Evolutionary conservation across 2,888 invertebrate genomes (phyloP).

Genomic region (Chaetogeoica ovagalla): DNA sequence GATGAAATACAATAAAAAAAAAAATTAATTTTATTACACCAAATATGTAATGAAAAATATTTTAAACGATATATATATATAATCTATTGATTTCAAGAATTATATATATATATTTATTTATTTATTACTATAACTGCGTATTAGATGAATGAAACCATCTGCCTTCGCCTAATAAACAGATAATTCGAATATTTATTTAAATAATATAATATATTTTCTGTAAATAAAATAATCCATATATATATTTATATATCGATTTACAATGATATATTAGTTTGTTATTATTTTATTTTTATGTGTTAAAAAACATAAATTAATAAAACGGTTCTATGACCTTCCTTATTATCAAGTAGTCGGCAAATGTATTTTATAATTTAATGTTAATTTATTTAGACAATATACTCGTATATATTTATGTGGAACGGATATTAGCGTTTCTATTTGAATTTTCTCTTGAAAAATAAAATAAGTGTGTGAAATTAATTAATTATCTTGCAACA

Average conservation of each 20-base stretch:
- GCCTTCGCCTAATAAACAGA: neutral
- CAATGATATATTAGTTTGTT: neutral
- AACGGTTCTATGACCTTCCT: neutral
- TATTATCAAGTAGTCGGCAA: neutral
- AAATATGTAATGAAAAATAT: neutral
- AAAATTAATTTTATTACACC: neutral
- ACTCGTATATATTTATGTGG: neutral
- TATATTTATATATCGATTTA: neutral
- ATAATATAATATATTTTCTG: neutral
- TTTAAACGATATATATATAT: neutral
- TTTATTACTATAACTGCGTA: neutral
- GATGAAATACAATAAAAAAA: slow-evolving; percentile 13
- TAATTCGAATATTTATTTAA: neutral
- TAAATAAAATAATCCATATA: neutral
- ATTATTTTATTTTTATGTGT: neutral
- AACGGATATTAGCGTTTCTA: neutral
- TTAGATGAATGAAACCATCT: neutral
- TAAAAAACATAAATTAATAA: neutral
- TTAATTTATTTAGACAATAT: neutral
- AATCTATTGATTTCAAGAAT: neutral
- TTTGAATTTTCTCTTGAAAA: neutral
- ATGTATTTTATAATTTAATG: neutral
- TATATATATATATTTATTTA: slow-evolving; percentile 4
- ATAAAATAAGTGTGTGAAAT: neutral
- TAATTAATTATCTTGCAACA: neutral